Evolutionary conservation across 2,888 invertebrate species (phyloP).

Genomic region (Scaptodrosophila latifasciaeformis): DNA sequence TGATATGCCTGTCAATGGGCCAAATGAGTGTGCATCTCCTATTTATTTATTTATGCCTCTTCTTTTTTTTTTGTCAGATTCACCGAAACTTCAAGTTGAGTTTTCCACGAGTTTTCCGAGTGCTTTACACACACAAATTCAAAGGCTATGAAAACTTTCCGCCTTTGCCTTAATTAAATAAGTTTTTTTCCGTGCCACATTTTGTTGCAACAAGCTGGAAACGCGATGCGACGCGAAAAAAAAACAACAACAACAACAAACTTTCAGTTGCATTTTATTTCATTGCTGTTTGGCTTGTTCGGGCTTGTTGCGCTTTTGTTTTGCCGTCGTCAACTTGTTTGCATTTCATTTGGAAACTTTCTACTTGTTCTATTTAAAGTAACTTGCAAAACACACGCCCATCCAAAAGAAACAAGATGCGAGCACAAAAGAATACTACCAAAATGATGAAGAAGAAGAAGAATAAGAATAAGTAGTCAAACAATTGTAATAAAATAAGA

Average conservation of each 20-base stretch:
- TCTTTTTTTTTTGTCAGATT: neutral
- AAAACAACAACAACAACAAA: neutral
- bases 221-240: neutral
- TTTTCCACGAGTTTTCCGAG: too few species aligned
- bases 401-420: neutral
- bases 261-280: constrained; percentile 21
- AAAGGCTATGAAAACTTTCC: constrained; percentile 14
- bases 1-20: too few species aligned
- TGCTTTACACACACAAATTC: too few species aligned
- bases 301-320: constrained; percentile 30
- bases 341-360: constrained; percentile 38
- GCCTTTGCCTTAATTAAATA: constrained; percentile 61
- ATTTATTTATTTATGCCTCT: too few species aligned
- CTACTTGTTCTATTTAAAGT: constrained; percentile 24
- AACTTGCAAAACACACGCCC: constrained; percentile 16
- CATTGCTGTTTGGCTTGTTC: constrained; percentile 11
- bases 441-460: neutral
- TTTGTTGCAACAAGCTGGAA: neutral
- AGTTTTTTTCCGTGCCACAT: constrained; percentile 46
- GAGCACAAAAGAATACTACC: neutral
- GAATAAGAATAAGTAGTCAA: neutral
- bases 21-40: too few species aligned
- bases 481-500: neutral
- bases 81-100: neutral
- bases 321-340: constrained; percentile 36